phyloP scores from a whole-genome alignment of 2,888 invertebrate species.

The Cryptocephalus primarius region DNA sequence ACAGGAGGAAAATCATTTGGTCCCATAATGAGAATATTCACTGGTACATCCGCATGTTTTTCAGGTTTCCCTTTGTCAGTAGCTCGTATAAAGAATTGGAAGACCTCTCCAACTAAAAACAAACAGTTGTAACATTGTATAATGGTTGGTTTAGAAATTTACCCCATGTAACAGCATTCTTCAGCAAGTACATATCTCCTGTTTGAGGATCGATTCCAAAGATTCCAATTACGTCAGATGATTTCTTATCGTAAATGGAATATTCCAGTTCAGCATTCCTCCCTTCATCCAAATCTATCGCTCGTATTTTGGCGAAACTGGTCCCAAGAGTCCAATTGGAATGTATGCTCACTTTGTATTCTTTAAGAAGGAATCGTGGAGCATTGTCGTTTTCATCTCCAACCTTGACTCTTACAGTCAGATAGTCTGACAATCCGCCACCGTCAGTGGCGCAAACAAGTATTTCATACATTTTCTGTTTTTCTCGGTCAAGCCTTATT shows the following conservation, averaged over 20 bases:
- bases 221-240: conserved; percentile 51
- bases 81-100: conserved; percentile 85
- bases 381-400: conserved; percentile 76
- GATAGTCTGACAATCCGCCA: conserved; percentile 66
- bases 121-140: not conserved
- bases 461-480: conserved; percentile 57
- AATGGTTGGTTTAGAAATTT: conserved; percentile 11
- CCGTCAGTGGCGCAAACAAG: conserved; percentile 74
- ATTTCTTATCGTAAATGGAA: conserved; percentile 61
- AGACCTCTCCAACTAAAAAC: conserved; percentile 57
- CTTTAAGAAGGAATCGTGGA: conserved; percentile 62
- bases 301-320: conserved; percentile 53
- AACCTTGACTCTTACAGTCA: conserved; percentile 68
- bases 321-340: conserved; percentile 46
- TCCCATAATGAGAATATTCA: conserved; percentile 68
- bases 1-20: conserved; percentile 58
- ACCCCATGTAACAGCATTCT: conserved; percentile 46
- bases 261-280: conserved; percentile 62
- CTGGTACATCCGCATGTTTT: conserved; percentile 70
- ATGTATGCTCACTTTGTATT: conserved; percentile 66
- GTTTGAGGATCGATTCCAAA: conserved; percentile 65
- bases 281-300: conserved; percentile 70
- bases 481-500: conserved; percentile 60
- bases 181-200: conserved; percentile 60
- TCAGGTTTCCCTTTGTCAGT: conserved; percentile 67